Conservation (phyloP, 2,888 invertebrate species). For the Zhengitettix transpicula region DNA sequence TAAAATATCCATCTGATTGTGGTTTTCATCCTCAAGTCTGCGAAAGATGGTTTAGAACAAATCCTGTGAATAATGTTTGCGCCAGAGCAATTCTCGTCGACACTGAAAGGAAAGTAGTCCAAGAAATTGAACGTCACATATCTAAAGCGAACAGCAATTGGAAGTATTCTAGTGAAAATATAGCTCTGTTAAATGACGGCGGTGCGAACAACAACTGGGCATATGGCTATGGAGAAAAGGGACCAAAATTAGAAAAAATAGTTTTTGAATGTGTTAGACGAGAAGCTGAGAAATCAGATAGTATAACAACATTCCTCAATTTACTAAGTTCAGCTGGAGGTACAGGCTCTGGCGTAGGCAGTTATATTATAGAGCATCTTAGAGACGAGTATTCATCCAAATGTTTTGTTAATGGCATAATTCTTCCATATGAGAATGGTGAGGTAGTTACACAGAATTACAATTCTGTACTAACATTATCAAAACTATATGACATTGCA, state of each 20-base stretch:
- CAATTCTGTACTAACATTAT: conserved; percentile 30
- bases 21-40: conserved; percentile 19
- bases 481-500: conserved; percentile 26
- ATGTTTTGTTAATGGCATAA: conserved; percentile 24
- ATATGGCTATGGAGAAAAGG: conserved; percentile 29
- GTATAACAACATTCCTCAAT: conserved; percentile 26
- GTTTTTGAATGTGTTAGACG: conserved; percentile 25
- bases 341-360: conserved; percentile 36
- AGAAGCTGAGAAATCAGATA: conserved; percentile 29
- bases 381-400: conserved; percentile 30
- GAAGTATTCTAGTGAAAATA: conserved; percentile 25
- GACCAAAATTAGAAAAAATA: conserved; percentile 22
- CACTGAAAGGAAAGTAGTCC: conserved; percentile 31
- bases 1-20: conserved; percentile 22
- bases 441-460: conserved; percentile 35
- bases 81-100: conserved; percentile 32
- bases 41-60: conserved; percentile 29
- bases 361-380: conserved; percentile 26
- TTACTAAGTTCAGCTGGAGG: conserved; percentile 34
- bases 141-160: conserved; percentile 15
- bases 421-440: conserved; percentile 31
- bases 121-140: conserved; percentile 19
- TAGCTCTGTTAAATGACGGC: conserved; percentile 25
- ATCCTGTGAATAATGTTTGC: conserved; percentile 21
- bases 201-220: conserved; percentile 39